Base-by-base conservation (phyloP, 1,140 invertebrate genomes). In the Drosophila arawakana region DNA sequence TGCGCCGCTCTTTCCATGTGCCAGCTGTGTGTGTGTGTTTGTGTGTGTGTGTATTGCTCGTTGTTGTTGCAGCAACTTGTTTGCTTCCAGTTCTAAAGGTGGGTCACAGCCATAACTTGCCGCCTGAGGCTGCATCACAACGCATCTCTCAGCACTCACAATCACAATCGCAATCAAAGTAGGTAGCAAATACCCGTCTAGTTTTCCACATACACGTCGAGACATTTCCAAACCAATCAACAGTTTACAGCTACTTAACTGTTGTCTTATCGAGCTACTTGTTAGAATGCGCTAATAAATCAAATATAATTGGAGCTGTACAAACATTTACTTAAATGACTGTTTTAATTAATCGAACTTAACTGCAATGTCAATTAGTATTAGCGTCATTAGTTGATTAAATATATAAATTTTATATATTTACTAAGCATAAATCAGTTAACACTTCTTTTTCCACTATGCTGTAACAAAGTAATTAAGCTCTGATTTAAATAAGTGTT, bases 21-120 rank as follows among this genome's bases (percentile, higher is more conserved):
- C 61, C 70, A 59, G 70, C 62, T 41, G 41, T 66, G 50, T 30
- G 25, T 30, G 25, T 30, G 25, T 30, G 25, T 30, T 1, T 30
- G 25, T 30, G 25, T 30, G 25, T 30, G 11, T 67, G 73, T 66
- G 18, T 15, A 76, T 41, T 49, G 71, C 76, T 30, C 49, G 44
- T 21, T 47, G 44, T 21, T 47, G 50, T 69, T 41, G 65, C 71
- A 76, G 69, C 76, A 37, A 44, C 39, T 39, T 35, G 55, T 52
- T 44, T 44, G 34, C 49, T 80, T 73, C 78, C 84, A 88, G 35
- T 80, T 81, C 75, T 70, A 57, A 89, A 89, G 84, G 74, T 84
- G 80, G 84, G 84, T 89, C 85, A 89, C 72, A 76, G 84, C 84
- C 84, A 90, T 90, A 89, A 89, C 78, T 89, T 71, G 74, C 72